phyloP scores from a whole-genome alignment of 2,113 vertebrate genomes.

The Pachyramphus minor region DNA sequence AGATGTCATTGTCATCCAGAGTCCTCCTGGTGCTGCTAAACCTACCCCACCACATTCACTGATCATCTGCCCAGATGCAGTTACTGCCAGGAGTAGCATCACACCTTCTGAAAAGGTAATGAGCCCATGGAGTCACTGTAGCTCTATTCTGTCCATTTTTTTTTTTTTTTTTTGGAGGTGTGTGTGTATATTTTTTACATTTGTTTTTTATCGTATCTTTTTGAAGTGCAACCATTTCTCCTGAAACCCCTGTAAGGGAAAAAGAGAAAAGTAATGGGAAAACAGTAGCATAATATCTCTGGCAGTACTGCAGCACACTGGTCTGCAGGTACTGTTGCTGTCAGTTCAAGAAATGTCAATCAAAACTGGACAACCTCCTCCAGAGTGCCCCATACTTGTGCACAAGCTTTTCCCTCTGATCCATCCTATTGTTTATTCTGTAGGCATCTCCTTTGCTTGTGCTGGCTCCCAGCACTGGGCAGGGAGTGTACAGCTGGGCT shows the following conservation, averaged over 20 bases:
- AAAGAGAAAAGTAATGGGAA: neutral
- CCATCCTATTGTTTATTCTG: neutral
- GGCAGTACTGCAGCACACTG: neutral
- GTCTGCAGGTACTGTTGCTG: neutral
- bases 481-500: neutral
- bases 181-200: rapidly evolving
- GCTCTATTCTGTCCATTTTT: neutral
- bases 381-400: neutral
- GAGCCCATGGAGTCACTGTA: rapidly evolving
- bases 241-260: neutral
- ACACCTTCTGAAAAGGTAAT: rapidly evolving
- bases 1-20: neutral
- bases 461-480: neutral
- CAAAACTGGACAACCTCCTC: neutral
- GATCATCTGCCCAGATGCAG: neutral
- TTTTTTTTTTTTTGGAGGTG: too few species aligned
- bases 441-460: neutral
- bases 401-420: neutral
- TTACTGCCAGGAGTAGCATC: neutral
- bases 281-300: rapidly evolving
- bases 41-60: too few species aligned
- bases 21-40: neutral
- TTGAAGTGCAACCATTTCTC: neutral
- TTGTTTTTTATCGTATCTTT: neutral
- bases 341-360: neutral